Evolutionary conservation across 1,140 invertebrate genomes (phyloP).

Genomic region (Anoplophora glabripennis): DNA sequence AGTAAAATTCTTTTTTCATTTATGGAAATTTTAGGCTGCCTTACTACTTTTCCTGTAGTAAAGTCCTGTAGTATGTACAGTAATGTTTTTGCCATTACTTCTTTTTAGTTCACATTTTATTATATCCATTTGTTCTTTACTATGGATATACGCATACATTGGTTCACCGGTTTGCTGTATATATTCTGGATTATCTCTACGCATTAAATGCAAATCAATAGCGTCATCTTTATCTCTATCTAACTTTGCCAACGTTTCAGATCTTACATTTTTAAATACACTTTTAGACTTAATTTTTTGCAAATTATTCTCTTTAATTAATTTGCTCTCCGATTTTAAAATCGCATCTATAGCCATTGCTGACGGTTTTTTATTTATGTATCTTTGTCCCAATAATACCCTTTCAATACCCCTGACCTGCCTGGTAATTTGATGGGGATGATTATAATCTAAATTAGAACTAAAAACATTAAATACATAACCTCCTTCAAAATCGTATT

Average conservation of each 20-base stretch:
- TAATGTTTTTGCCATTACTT: not conserved
- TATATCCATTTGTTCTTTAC: not conserved
- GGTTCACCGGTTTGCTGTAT: slow-evolving; percentile 2
- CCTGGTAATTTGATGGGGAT: no score
- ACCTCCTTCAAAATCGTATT: no score
- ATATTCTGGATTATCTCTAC: not conserved
- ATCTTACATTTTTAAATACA: slow-evolving; percentile 6
- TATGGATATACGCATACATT: not conserved
- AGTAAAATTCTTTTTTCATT: not conserved
- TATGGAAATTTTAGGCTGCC: not conserved
- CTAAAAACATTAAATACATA: no score
- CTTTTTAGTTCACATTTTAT: not conserved
- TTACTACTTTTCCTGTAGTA: not conserved
- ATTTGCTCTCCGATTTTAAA: not conserved
- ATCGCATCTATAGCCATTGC: not conserved
- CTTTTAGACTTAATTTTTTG: slow-evolving; percentile 1
- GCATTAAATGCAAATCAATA: no score
- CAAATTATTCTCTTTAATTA: not conserved
- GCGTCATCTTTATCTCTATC: not conserved
- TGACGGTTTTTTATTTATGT: not conserved
- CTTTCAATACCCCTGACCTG: not conserved
- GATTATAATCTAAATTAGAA: no score
- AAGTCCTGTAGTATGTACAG: not conserved
- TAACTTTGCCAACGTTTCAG: not conserved
- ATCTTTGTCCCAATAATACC: no score